These are phyloP conservation scores for Drosophila bunnanda DNA, from an alignment of 2,888 invertebrate genomes.

Conservation along the genomic window DNA sequence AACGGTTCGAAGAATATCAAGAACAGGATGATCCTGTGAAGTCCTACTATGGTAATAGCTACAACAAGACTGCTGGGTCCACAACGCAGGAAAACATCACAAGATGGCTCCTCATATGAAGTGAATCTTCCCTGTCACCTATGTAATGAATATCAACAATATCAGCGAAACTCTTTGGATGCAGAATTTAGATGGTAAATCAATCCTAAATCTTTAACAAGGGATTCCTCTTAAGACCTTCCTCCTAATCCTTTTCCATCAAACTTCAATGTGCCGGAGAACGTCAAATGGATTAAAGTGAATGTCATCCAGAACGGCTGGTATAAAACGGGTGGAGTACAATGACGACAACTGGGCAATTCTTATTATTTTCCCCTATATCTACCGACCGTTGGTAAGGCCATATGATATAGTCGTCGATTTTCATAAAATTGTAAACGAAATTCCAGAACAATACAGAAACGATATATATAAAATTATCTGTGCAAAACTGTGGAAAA, in stretches of 20 bases:
- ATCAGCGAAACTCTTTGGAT: conserved; percentile 83
- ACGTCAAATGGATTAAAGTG: conserved; percentile 84
- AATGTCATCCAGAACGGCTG: conserved; percentile 84
- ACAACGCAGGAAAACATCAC: conserved; percentile 67
- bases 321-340: conserved; percentile 84
- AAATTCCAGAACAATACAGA: no score
- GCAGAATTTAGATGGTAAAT: conserved; percentile 83
- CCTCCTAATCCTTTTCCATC: conserved; percentile 59
- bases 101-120: conserved; percentile 71
- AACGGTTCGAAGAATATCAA: conserved; percentile 84
- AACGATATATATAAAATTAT: no score
- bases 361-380: no score
- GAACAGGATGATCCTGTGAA: conserved; percentile 85
- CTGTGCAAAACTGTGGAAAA: no score
- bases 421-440: no score
- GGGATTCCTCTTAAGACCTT: not conserved
- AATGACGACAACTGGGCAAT: conserved; percentile 84
- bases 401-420: no score
- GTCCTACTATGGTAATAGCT: conserved; percentile 80
- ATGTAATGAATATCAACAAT: conserved; percentile 83
- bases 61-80: conserved; percentile 71
- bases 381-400: no score
- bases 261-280: conserved; percentile 82
- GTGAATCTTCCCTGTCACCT: conserved; percentile 84
- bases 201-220: not conserved